These are phyloP conservation scores for Heterodera schachtii DNA, from an alignment of 1,140 invertebrate genomes.

Conservation along the genomic window DNA sequence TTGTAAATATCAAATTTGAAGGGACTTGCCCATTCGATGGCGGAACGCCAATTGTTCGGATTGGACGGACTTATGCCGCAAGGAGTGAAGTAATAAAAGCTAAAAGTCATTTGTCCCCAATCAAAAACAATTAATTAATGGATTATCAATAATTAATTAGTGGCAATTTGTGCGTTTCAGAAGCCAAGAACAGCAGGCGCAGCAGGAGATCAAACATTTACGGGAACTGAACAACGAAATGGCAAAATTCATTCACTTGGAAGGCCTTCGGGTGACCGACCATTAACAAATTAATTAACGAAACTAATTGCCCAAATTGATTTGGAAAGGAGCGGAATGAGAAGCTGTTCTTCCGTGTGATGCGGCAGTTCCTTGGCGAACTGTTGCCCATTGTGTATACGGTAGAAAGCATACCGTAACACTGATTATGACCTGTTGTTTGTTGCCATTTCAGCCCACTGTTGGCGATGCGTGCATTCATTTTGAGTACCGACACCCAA, in stretches of 20 bases:
- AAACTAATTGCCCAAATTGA: slow-evolving; percentile 73
- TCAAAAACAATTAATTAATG: not conserved
- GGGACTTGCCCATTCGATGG: slow-evolving; percentile 85
- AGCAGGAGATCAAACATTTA: slow-evolving; percentile 78
- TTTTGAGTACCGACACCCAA: slow-evolving; percentile 29
- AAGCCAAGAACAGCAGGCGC: slow-evolving; percentile 85
- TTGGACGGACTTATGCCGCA: slow-evolving; percentile 78
- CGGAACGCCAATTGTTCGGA: slow-evolving; percentile 85
- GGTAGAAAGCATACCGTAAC: slow-evolving; percentile 65
- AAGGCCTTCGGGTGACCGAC: slow-evolving; percentile 64
- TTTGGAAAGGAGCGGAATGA: slow-evolving; percentile 84
- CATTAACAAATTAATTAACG: too few relatives aligned
- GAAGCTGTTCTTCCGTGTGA: slow-evolving; percentile 87
- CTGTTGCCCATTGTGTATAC: slow-evolving; percentile 95
- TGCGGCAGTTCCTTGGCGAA: slow-evolving; percentile 84
- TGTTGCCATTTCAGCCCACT: slow-evolving; percentile 13
- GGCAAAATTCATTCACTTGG: slow-evolving; percentile 81
- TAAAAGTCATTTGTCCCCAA: not conserved
- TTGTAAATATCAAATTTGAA: slow-evolving; percentile 66
- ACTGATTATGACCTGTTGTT: slow-evolving; percentile 76
- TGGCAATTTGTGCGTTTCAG: slow-evolving; percentile 70
- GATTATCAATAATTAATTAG: slow-evolving; percentile 78
- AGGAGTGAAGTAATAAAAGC: not conserved
- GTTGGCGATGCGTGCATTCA: slow-evolving; percentile 26
- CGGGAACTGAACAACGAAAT: slow-evolving; percentile 82